phyloP scores from a whole-genome alignment of 2,797 vertebrate genomes.

The Xenopus petersii region DNA sequence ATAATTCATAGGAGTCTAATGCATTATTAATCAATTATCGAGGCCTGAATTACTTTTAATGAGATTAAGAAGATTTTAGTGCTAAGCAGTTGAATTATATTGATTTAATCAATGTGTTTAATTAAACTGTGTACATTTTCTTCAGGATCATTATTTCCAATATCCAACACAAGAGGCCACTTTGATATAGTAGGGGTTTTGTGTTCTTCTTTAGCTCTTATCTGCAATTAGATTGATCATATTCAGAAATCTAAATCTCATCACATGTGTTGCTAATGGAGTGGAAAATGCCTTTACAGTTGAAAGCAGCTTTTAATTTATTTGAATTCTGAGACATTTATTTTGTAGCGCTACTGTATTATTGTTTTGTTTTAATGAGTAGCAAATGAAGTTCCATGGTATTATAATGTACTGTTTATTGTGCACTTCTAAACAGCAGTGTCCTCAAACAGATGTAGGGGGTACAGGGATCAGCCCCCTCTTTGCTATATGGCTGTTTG shows the following conservation, averaged over 20 bases:
- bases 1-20: slow-evolving; percentile 76
- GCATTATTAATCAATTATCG: slow-evolving; percentile 80
- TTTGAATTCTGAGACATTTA: too few relatives aligned
- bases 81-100: slow-evolving; percentile 67
- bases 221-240: slow-evolving; percentile 23
- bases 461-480: too few relatives aligned
- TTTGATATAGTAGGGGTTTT: slow-evolving; percentile 45
- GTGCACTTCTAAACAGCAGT: too few relatives aligned
- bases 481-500: too few relatives aligned
- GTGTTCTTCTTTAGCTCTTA: slow-evolving; percentile 50
- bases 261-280: slow-evolving; percentile 41
- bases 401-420: too few relatives aligned
- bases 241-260: slow-evolving; percentile 35
- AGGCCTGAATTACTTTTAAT: slow-evolving; percentile 73
- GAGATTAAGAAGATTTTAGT: slow-evolving; percentile 72
- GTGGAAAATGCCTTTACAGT: slow-evolving; percentile 38
- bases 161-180: slow-evolving; percentile 54
- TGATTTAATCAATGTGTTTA: slow-evolving; percentile 74
- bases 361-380: too few relatives aligned
- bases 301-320: slow-evolving; percentile 22
- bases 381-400: too few relatives aligned
- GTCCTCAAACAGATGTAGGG: too few relatives aligned
- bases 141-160: slow-evolving; percentile 66
- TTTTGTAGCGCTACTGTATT: too few relatives aligned
- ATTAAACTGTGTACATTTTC: slow-evolving; percentile 72